phyloP scores from a whole-genome alignment of 2,888 invertebrate species.

The Eubasilissa splendida region DNA sequence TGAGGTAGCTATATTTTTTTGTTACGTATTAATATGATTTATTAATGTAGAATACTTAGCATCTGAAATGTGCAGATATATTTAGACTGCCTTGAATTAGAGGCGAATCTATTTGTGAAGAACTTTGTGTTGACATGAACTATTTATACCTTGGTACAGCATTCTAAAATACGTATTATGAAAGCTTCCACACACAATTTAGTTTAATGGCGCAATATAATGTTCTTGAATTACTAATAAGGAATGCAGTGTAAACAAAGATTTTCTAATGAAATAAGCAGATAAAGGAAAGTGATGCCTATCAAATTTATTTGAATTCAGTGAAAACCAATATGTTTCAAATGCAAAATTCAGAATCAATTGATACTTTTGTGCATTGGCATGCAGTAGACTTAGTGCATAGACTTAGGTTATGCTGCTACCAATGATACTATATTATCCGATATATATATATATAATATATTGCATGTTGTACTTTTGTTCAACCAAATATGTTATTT shows the following conservation, averaged over 20 bases:
- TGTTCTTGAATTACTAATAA: neutral
- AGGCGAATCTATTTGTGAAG: slow-evolving; percentile 40
- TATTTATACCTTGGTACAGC: slow-evolving; percentile 23
- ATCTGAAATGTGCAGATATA: slow-evolving; percentile 33
- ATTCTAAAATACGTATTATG: slow-evolving; percentile 44
- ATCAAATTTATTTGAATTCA: no score
- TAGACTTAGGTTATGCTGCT: no score
- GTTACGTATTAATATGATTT: neutral
- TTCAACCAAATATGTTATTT: no score
- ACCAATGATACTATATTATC: no score
- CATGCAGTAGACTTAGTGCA: no score
- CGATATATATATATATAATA: no score
- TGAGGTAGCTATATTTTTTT: neutral
- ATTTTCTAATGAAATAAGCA: no score
- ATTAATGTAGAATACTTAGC: slow-evolving; percentile 9
- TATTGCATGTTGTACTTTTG: no score
- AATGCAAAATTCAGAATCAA: no score
- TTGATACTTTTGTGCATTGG: no score
- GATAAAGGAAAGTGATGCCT: no score
- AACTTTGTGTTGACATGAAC: slow-evolving; percentile 23
- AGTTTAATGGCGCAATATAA: neutral
- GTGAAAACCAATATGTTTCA: no score
- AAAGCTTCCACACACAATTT: neutral
- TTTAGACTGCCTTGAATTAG: slow-evolving; percentile 55
- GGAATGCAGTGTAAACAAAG: neutral